A percentile compares a stretch with the other conserved stretches of the same genome.
Conservation (phyloP, 2,797 vertebrate genomes). For the Peromyscus attwateri region DNA sequence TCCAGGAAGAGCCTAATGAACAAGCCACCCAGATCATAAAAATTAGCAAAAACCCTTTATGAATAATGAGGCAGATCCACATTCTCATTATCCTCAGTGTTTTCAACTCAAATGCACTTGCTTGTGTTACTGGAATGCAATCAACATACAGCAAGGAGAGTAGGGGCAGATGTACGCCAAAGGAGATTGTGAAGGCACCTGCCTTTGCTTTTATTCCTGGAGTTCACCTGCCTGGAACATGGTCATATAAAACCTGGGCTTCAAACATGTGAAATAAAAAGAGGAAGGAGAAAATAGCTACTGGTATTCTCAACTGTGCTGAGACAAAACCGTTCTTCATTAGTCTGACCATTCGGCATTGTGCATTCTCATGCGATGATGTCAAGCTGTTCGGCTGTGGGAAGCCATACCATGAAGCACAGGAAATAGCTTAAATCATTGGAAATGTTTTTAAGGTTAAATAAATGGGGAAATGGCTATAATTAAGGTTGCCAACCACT, state of each 20-base stretch:
- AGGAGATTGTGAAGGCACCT: background rate
- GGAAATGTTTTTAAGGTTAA: slow-evolving; percentile 88
- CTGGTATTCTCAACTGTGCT: slow-evolving; percentile 59
- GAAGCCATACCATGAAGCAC: slow-evolving; percentile 88
- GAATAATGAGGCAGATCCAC: slow-evolving; percentile 7
- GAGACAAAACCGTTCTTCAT: slow-evolving; percentile 85
- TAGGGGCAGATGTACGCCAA: fast-evolving
- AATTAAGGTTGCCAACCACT: slow-evolving; percentile 85
- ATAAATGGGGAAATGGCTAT: slow-evolving; percentile 86
- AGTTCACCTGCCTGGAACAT: slow-evolving; percentile 32
- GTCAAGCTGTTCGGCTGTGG: slow-evolving; percentile 89
- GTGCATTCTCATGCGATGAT: slow-evolving; percentile 88
- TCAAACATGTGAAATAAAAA: slow-evolving; percentile 59
- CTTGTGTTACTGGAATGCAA: background rate
- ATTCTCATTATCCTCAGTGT: background rate
- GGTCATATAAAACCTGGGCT: background rate
- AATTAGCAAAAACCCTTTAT: slow-evolving; percentile 34
- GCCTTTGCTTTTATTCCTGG: background rate
- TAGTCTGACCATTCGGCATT: slow-evolving; percentile 84
- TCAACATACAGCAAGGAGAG: background rate
- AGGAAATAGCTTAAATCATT: slow-evolving; percentile 90
- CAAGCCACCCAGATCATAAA: background rate
- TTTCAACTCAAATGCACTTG: background rate
- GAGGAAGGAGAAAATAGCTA: slow-evolving; percentile 61
- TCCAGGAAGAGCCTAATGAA: slow-evolving; percentile 2